Base-by-base conservation (phyloP, 1,140 invertebrate species). In the Proctacanthus coquilletti region DNA sequence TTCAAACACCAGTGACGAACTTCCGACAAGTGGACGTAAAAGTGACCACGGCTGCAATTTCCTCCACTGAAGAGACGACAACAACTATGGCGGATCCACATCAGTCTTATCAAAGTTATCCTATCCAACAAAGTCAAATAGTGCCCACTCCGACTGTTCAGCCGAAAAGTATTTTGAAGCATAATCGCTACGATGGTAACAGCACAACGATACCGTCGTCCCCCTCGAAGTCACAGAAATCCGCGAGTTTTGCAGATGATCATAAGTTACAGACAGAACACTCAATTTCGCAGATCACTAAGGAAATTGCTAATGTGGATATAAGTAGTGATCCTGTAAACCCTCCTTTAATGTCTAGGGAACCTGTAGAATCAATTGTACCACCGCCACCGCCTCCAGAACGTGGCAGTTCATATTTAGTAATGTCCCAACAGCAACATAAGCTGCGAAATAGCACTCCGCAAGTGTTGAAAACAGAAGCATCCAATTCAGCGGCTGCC, bases 381-480 rank as follows among this genome's bases (percentile, higher is more conserved):
- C 49, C 65, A 18, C 71, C 75, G 18, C 80, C 80, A 13, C 69
- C 75, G 34, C 80, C 80, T 14, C 80, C 80, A 1, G 77, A 81
- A 59, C 70, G 82, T 42, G 82, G 81, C 29, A 84, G 80, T 3
- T 84, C 80, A 37, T 85, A 81, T 57, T 72, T 80, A 0, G 71
- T 83, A 14, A 85, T 85, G 81, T 80, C 77, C 2, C 72, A 68
- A 50, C 54, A 66, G 37, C 57, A 62, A 37, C 54, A 60, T 44
- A 53, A 56, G 34, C 19, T 54, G 11, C 62, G 46, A 33, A 52
- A n/a, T 13, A 27, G 23, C 23, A 27, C 8, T 27, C 8, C 23
- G 23, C 23, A 27, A 27, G 8, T 9, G 23, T 9, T 27, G 23
- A 27, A 8, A 27, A 27, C 13, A 13, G 23, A 9, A 13, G 13